Conservation (phyloP, 2,888 invertebrate genomes). For the Caenorhabditis sinica region DNA sequence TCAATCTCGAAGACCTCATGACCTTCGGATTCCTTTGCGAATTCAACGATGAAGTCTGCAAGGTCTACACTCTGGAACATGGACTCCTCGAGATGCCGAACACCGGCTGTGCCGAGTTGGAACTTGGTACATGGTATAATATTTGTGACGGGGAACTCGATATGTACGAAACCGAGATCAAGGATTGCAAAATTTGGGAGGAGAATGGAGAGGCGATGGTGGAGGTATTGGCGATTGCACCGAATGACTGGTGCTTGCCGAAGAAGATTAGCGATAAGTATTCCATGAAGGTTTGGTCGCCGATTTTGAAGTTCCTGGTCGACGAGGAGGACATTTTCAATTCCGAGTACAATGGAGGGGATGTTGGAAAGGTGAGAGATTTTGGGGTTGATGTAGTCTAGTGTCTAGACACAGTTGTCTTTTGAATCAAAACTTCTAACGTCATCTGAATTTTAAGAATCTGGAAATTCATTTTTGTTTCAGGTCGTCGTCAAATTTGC, state of each 20-base stretch:
- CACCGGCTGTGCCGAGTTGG: background rate
- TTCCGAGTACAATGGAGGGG: background rate
- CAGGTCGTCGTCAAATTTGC: background rate
- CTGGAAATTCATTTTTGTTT: background rate
- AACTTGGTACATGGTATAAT: background rate
- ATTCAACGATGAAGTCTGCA: no score
- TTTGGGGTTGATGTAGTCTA: no score
- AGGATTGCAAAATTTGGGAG: background rate
- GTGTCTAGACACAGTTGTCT: no score
- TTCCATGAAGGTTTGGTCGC: background rate
- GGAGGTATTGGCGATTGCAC: background rate
- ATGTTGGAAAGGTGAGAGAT: background rate
- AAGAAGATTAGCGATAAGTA: background rate
- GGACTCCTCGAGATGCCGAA: background rate
- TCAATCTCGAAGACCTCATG: no score
- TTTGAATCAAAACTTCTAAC: no score
- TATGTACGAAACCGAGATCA: background rate
- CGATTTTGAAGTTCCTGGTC: background rate
- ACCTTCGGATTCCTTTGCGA: no score
- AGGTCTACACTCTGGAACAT: background rate
- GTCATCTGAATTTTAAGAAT: background rate
- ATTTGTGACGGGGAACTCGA: background rate
- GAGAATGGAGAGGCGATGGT: background rate
- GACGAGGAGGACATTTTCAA: background rate
- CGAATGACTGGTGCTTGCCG: background rate